These are phyloP conservation scores for Hydraecia micacea DNA, from an alignment of 2,888 invertebrate genomes.

Conservation along the genomic window DNA sequence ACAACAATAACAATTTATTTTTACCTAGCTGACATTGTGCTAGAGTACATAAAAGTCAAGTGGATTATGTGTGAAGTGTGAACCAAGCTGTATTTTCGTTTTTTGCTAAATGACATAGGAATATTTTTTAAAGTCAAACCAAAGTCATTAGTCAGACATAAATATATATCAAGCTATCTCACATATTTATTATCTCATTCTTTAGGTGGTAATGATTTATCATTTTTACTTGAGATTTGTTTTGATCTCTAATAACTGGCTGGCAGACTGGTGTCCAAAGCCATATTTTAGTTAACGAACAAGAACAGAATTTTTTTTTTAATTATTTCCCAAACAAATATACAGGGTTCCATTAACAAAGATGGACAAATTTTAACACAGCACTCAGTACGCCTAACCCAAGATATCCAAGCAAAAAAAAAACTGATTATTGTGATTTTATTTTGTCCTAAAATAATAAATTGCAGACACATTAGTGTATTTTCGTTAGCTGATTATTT, in stretches of 20 bases:
- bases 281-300: neutral
- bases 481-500: too few species aligned
- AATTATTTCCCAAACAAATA: neutral
- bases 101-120: too few species aligned
- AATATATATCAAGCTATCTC: neutral
- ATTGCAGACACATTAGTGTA: too few species aligned
- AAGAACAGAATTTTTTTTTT: too few species aligned
- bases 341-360: too few species aligned
- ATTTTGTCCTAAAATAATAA: too few species aligned
- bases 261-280: too few species aligned
- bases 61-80: neutral
- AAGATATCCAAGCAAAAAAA: too few species aligned
- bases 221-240: neutral
- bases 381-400: too few species aligned
- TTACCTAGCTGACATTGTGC: neutral
- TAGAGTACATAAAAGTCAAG: neutral
- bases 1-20: neutral
- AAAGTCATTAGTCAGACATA: constrained; percentile 8
- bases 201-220: neutral
- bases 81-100: neutral
- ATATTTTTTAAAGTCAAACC: neutral
- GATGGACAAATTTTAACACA: too few species aligned
- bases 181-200: neutral
- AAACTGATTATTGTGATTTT: too few species aligned
- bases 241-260: neutral